phyloP scores from a whole-genome alignment of 2,113 vertebrate genomes.

The Poicephalus meyeri region DNA sequence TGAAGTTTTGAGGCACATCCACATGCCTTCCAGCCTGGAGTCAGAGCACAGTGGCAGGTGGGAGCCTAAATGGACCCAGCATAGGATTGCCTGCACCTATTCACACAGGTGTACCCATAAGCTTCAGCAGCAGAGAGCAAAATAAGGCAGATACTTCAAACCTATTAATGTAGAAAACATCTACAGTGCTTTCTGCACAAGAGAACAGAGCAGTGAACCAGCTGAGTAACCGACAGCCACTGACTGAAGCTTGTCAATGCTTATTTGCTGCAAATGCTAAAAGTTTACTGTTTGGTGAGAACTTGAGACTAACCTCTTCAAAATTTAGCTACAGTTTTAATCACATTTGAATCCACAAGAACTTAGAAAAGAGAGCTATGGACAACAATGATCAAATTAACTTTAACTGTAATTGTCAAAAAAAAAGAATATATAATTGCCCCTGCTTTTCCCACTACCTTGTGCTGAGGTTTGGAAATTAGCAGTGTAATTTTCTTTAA shows the following conservation, averaged over 20 bases:
- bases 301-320: background rate
- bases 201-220: background rate
- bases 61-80: background rate
- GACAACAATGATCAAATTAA: background rate
- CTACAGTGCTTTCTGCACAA: background rate
- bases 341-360: background rate
- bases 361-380: background rate
- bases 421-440: background rate
- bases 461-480: background rate
- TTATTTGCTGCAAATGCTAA: background rate
- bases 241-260: background rate
- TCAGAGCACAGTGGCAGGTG: background rate
- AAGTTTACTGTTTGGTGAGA: background rate
- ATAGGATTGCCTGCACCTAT: background rate
- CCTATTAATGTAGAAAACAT: background rate
- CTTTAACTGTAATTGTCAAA: background rate
- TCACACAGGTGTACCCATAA: background rate
- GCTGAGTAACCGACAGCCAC: background rate
- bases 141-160: background rate
- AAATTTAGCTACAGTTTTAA: background rate
- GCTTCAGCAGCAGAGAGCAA: background rate
- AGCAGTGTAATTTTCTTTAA: background rate
- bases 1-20: conserved; percentile 32
- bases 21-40: conserved; percentile 21
- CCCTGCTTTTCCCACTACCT: background rate